Base-by-base conservation (phyloP, 2,888 invertebrate genomes). In the Colostygia pectinataria region DNA sequence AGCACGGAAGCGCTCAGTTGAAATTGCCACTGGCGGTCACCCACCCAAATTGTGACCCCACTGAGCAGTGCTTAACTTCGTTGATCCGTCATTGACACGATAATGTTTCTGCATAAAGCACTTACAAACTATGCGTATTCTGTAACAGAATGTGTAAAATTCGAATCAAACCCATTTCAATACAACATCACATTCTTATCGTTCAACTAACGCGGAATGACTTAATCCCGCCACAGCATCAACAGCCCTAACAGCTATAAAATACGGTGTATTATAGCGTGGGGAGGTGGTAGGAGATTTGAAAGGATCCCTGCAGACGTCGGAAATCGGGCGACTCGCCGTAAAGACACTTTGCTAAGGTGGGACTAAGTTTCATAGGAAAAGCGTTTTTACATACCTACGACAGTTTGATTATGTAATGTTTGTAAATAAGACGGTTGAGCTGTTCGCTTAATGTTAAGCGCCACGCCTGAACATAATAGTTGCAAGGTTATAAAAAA, bases 291-390 rank as follows among this genome's bases (percentile, higher is more conserved):
- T 45, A 39, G 40, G 44, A 53, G 52, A 57, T 57, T 57, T 59
- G 55, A 58, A 53, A 62, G 59, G 57, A 71, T 72, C 65, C 65
- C 57, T 43, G 63, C 6, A 72, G 74, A 66, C 69, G 66, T 59
- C 71, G 75, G 76, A 74, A 77, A 77, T 77, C 77, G 72, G 71
- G 60, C 57, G 70, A 69, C 61, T 68, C 65, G 67, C 69, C 64
- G 65, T 66, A 61, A 64, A 71, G 71, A 78, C 75, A 72, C 68
- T 67, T 65, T 53, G 61, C 55, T 57, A 57, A 63, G 62, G 20
- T 25, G 27, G 2, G 42, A 4, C 2, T 44, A 47, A 9, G 27
- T 57, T 62, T 52, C 25, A 46, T 15, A 12, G 7, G 28, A 20
- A 4, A 10, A 25, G 33, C 33, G 14, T 18, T 24, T 32, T 32